phyloP scores from a whole-genome alignment of 30 jellyfish, hydroid and myxozoan species.

The Aurelia aurita complex sp. Pacific region DNA sequence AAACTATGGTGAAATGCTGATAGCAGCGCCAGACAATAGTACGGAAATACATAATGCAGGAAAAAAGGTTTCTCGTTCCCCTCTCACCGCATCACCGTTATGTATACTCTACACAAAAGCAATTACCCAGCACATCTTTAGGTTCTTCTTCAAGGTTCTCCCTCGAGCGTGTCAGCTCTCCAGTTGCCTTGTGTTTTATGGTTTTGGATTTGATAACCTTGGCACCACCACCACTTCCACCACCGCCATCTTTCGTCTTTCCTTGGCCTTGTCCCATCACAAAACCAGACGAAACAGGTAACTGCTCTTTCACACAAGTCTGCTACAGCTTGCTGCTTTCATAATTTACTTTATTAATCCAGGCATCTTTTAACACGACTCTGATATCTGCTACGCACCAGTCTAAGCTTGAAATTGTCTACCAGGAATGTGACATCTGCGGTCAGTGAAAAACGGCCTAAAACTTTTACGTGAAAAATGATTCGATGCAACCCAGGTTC shows the following conservation, averaged over 20 bases:
- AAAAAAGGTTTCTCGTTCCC: too few relatives aligned
- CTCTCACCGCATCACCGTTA: too few relatives aligned
- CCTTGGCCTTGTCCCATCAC: constrained; percentile 68
- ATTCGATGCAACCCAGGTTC: too few relatives aligned
- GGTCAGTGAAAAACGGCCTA: too few relatives aligned
- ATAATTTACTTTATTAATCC: too few relatives aligned
- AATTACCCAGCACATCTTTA: constrained; percentile 44
- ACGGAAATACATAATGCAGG: too few relatives aligned
- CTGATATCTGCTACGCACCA: too few relatives aligned
- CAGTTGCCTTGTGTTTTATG: constrained; percentile 16
- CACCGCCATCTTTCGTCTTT: constrained; percentile 33
- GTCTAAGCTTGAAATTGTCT: too few relatives aligned
- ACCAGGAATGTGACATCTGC: too few relatives aligned
- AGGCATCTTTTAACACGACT: too few relatives aligned
- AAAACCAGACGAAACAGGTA: not conserved
- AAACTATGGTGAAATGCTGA: not conserved
- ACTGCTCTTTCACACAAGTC: not conserved
- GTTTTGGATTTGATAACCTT: constrained; percentile 11
- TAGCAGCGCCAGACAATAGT: not conserved
- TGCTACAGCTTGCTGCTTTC: too few relatives aligned
- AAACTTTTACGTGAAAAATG: too few relatives aligned
- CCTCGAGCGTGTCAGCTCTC: constrained; percentile 29
- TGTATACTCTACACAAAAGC: not conserved
- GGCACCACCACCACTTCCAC: constrained; percentile 3
- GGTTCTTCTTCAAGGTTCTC: constrained; percentile 44